A percentile compares a stretch with the other conserved stretches of the same genome.
phyloP scores from a whole-genome alignment of 2,113 vertebrate species.

The Sylvia atricapilla region DNA sequence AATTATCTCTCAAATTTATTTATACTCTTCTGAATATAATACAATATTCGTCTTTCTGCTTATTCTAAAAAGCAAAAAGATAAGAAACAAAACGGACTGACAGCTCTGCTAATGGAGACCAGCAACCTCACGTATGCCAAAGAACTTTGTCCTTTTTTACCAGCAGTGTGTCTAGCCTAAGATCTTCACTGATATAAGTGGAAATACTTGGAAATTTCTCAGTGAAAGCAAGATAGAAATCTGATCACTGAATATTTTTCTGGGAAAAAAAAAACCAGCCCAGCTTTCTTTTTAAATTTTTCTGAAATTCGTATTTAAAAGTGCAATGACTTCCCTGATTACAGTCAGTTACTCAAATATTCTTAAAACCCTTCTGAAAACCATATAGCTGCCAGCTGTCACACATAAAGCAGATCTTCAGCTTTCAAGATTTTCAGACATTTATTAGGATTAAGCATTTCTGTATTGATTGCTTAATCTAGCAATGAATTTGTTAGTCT shows the following conservation, averaged over 20 bases:
- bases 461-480: neutral
- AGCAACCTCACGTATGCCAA: neutral
- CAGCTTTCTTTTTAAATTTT: neutral
- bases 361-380: slow-evolving; percentile 31
- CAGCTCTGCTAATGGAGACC: neutral
- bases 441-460: neutral
- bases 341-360: slow-evolving; percentile 13
- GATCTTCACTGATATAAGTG: neutral
- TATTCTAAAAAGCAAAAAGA: neutral
- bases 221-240: neutral
- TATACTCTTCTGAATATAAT: neutral
- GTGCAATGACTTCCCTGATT: neutral
- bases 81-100: neutral
- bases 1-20: neutral
- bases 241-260: neutral
- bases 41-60: neutral
- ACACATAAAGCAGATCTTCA: slow-evolving; percentile 34
- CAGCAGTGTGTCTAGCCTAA: neutral
- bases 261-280: neutral
- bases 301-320: slow-evolving; percentile 27
- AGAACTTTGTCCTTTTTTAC: neutral
- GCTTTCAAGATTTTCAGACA: slow-evolving; percentile 19
- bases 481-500: slow-evolving; percentile 11
- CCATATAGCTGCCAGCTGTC: neutral
- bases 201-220: neutral